Conservation (phyloP, 2,888 invertebrate species). For the Drosophila prostipennis region DNA sequence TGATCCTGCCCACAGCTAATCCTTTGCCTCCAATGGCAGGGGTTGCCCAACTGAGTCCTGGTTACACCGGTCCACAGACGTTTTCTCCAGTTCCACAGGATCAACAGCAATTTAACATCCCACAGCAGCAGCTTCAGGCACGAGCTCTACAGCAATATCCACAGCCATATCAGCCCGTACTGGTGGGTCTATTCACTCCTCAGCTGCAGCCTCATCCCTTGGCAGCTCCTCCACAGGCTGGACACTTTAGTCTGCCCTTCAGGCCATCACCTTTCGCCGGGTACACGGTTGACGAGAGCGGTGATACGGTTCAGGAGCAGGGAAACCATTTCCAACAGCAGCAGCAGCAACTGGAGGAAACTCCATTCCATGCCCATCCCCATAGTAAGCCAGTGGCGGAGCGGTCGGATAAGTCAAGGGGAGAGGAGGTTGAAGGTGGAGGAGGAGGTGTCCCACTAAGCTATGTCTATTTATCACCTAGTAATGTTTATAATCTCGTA, state of each 20-base stretch:
- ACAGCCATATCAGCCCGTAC: constrained; percentile 16
- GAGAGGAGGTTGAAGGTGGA: too few species aligned
- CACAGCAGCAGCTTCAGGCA: neutral
- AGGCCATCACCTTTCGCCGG: constrained; percentile 73
- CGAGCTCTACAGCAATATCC: constrained; percentile 3
- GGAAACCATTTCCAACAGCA: neutral
- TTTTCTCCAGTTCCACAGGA: constrained; percentile 43
- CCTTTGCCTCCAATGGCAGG: neutral
- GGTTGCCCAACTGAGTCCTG: constrained; percentile 46
- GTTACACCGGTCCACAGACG: constrained; percentile 60
- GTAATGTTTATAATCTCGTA: constrained; percentile 57
- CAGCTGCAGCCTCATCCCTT: constrained; percentile 10
- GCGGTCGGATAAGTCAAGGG: neutral
- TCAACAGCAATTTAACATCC: neutral
- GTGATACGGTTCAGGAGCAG: neutral
- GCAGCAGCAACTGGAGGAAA: constrained; percentile 27
- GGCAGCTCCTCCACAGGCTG: constrained; percentile 19
- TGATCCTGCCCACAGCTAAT: constrained; percentile 29
- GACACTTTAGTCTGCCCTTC: constrained; percentile 61
- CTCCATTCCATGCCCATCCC: constrained; percentile 46
- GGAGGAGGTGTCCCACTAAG: neutral
- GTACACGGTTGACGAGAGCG: constrained; percentile 53
- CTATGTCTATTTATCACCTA: constrained; percentile 57
- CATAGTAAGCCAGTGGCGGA: constrained; percentile 32
- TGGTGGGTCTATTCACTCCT: constrained; percentile 43